phyloP scores from a whole-genome alignment of 2,113 vertebrate genomes.

The Genyomyrus donnyi region DNA sequence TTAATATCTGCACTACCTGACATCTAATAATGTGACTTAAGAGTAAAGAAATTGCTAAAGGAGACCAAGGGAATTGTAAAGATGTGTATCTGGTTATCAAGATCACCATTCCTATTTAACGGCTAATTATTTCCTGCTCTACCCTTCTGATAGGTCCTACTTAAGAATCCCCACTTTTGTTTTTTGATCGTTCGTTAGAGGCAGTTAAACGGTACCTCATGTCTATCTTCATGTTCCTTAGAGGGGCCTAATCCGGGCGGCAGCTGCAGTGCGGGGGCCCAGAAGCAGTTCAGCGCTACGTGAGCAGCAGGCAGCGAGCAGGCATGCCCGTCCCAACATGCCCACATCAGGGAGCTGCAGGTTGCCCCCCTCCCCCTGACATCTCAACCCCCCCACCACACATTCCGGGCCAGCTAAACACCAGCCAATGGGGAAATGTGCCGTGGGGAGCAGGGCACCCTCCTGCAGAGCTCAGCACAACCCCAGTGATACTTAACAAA shows the following conservation, averaged over 20 bases:
- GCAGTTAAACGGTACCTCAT: background rate
- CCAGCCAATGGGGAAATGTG: background rate
- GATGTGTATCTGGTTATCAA: background rate
- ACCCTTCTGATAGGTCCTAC: background rate
- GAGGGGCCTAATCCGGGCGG: background rate
- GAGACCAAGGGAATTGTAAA: background rate
- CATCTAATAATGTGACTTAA: background rate
- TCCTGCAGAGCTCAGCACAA: background rate
- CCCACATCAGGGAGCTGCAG: background rate
- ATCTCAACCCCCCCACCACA: background rate
- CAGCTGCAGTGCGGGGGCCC: background rate
- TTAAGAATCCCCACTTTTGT: background rate
- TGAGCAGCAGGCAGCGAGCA: background rate
- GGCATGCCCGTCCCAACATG: background rate
- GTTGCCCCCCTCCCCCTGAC: background rate
- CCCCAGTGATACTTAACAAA: background rate
- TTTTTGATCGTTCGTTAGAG: background rate
- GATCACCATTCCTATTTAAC: background rate
- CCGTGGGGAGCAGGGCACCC: background rate
- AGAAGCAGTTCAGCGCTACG: background rate
- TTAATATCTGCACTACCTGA: background rate
- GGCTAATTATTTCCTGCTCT: background rate
- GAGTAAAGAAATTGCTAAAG: background rate
- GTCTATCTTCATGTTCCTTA: background rate
- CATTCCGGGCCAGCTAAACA: background rate